Percentiles rank a stretch among this genome's conserved stretches.
These are phyloP conservation scores for Heteromurus nitidus DNA, from an alignment of 2,888 invertebrate genomes.

Conservation along the genomic window DNA sequence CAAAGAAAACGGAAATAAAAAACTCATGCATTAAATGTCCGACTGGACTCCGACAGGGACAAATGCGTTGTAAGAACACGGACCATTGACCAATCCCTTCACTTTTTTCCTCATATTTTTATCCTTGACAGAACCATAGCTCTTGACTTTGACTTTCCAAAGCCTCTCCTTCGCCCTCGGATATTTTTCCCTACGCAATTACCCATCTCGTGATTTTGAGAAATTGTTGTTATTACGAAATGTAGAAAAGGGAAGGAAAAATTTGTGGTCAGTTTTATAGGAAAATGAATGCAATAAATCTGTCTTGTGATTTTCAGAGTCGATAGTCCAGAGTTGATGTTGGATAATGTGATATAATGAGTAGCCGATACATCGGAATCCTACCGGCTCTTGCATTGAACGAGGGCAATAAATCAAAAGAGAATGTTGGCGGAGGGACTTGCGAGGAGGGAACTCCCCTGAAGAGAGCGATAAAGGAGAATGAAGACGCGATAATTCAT, in stretches of 20 bases:
- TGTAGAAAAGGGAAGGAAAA: no score
- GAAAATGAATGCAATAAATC: no score
- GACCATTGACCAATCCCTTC: background rate
- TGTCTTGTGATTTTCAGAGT: no score
- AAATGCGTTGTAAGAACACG: background rate
- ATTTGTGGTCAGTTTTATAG: no score
- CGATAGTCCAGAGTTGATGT: no score
- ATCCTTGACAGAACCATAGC: slow-evolving; percentile 22
- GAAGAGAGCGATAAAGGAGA: slow-evolving; percentile 53
- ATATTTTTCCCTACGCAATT: no score
- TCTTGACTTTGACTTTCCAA: slow-evolving; percentile 36
- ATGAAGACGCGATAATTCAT: slow-evolving; percentile 56
- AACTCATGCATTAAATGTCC: background rate
- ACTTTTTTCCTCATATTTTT: slow-evolving; percentile 2
- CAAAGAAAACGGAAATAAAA: background rate
- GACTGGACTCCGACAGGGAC: background rate
- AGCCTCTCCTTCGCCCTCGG: background rate
- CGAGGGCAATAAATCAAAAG: slow-evolving; percentile 39
- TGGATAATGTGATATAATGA: background rate
- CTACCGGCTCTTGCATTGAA: background rate
- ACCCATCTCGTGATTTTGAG: no score
- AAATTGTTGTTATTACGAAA: no score
- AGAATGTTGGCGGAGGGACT: background rate
- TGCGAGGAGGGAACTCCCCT: slow-evolving; percentile 37
- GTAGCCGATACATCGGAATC: background rate